phyloP scores from a whole-genome alignment of 37 sponge, comb jelly and placozoan genomes.

The Haliclona indistincta region DNA sequence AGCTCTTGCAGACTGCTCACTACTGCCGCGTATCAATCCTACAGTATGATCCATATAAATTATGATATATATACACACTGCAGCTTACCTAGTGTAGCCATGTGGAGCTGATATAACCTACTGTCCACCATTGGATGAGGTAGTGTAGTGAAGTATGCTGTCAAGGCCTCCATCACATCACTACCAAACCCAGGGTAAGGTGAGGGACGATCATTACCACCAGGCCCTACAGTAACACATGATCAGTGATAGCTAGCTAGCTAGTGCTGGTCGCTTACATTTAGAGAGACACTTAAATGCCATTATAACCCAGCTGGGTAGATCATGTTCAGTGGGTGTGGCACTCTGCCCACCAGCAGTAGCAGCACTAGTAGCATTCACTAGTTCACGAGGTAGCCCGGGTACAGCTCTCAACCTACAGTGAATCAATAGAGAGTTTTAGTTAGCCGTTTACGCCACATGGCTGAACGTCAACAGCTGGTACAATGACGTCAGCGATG shows the following conservation, averaged over 20 bases:
- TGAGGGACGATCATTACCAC: slow-evolving; percentile 45
- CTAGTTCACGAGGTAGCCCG: no score
- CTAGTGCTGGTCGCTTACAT: slow-evolving; percentile 46
- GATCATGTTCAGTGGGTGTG: slow-evolving; percentile 3
- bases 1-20: neutral
- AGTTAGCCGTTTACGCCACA: no score
- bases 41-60: no score
- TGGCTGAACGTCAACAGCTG: no score
- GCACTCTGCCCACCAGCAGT: no score
- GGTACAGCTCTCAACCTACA: no score
- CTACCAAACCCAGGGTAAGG: slow-evolving; percentile 51
- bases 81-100: slow-evolving; percentile 17
- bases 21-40: slow-evolving; percentile 29
- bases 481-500: no score
- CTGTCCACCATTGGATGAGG: slow-evolving; percentile 39
- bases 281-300: slow-evolving; percentile 60
- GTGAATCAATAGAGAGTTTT: no score
- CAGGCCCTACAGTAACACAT: slow-evolving; percentile 44
- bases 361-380: no score
- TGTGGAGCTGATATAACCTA: slow-evolving; percentile 46
- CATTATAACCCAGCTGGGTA: slow-evolving; percentile 53
- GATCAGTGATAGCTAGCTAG: neutral
- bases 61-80: no score
- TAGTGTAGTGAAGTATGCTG: slow-evolving; percentile 33
- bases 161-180: slow-evolving; percentile 54